phyloP scores from a whole-genome alignment of 1,140 invertebrate species.

The Sinella curviseta region DNA sequence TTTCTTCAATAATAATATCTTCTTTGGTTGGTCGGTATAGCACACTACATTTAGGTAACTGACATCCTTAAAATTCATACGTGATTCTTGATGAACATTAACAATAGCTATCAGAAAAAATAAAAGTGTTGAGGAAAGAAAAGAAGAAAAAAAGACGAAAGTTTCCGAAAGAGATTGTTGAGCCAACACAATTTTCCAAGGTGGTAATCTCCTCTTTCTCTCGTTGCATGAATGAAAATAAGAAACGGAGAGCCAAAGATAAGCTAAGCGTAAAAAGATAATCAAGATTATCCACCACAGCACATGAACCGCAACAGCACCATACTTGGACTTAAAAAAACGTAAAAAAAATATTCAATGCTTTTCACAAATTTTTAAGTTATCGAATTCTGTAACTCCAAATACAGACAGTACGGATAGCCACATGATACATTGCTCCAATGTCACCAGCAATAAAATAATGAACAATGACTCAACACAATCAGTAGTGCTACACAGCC shows the following conservation, averaged over 20 bases:
- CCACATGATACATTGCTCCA: too few species aligned
- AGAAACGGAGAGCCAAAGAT: background rate
- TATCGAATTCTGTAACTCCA: too few species aligned
- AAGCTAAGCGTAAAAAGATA: conserved; percentile 4
- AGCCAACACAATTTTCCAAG: conserved; percentile 13
- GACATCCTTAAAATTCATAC: conserved; percentile 22
- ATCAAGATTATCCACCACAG: background rate
- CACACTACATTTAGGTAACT: background rate
- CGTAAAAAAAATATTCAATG: too few species aligned
- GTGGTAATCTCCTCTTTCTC: background rate
- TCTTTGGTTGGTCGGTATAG: background rate
- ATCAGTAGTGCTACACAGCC: background rate
- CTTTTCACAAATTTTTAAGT: too few species aligned
- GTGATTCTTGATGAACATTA: conserved; percentile 10
- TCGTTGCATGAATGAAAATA: background rate
- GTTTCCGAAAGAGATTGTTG: background rate
- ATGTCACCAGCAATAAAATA: background rate
- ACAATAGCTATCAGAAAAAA: background rate
- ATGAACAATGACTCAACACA: background rate
- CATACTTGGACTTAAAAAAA: background rate
- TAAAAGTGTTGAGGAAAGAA: background rate
- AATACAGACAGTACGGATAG: too few species aligned
- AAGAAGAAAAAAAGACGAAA: too few species aligned
- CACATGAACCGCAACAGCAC: background rate
- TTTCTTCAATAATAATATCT: too few species aligned